A percentile compares a stretch with the other conserved stretches of the same genome.
Conservation (phyloP, 2,113 vertebrate genomes). For the Xiphias gladius region DNA sequence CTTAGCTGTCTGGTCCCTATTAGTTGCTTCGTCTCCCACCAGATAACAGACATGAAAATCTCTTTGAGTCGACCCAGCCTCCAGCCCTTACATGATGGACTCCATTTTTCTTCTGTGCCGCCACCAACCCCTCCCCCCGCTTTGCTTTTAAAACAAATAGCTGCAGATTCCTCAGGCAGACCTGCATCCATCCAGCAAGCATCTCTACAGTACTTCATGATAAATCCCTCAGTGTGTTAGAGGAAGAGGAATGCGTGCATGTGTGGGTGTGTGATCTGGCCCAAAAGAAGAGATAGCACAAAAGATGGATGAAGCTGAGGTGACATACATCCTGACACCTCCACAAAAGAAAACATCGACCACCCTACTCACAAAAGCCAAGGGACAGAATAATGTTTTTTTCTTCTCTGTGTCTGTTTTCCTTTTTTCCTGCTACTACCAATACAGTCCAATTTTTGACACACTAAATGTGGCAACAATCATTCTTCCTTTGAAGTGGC, state of each 20-base stretch:
- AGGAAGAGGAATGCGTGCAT: background rate
- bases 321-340: conserved; percentile 71
- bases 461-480: conserved; percentile 68
- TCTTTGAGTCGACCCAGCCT: conserved; percentile 76
- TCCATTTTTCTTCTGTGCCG: conserved; percentile 62
- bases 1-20: conserved; percentile 65
- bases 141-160: conserved; percentile 75
- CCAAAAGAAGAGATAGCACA: conserved; percentile 38
- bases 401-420: conserved; percentile 20
- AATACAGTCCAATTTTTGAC: conserved; percentile 67
- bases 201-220: conserved; percentile 27
- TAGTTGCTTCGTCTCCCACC: conserved; percentile 70
- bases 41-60: conserved; percentile 78
- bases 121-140: conserved; percentile 5
- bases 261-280: conserved; percentile 13
- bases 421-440: conserved; percentile 42
- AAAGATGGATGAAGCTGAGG: conserved; percentile 64
- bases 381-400: conserved; percentile 60
- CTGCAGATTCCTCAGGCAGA: conserved; percentile 56
- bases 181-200: conserved; percentile 3
- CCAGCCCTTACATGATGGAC: conserved; percentile 64
- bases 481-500: conserved; percentile 55
- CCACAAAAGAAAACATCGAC: conserved; percentile 77
- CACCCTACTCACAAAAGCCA: conserved; percentile 64
- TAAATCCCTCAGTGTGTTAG: conserved; percentile 24